Evolutionary conservation across 2,888 invertebrate genomes (phyloP).

Genomic region (Ceraclea dissimilis): DNA sequence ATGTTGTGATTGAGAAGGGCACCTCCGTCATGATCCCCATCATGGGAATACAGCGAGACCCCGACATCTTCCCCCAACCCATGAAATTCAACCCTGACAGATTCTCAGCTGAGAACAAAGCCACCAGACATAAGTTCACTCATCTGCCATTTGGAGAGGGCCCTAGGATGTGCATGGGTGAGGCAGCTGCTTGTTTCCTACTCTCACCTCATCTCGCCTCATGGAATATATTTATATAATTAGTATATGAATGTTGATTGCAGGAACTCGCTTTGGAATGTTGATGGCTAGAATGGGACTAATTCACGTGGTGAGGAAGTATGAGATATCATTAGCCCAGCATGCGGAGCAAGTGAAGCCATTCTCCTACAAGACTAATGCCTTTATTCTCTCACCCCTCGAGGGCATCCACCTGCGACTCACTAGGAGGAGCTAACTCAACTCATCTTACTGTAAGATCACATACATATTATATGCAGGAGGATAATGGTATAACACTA

Average conservation of each 20-base stretch:
- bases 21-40: constrained; percentile 30
- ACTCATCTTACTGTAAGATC: neutral
- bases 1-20: constrained; percentile 23
- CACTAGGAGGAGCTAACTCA: constrained; percentile 9
- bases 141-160: constrained; percentile 27
- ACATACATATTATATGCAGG: no score
- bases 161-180: constrained; percentile 32
- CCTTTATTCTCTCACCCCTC: constrained; percentile 22
- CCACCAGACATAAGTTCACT: constrained; percentile 27
- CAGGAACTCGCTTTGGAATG: constrained; percentile 24
- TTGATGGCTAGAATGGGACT: constrained; percentile 24
- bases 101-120: constrained; percentile 30
- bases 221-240: no score
- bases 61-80: constrained; percentile 34
- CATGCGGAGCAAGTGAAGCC: constrained; percentile 8
- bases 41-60: constrained; percentile 33
- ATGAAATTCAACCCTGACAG: constrained; percentile 32
- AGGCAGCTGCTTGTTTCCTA: no score
- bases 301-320: constrained; percentile 14
- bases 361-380: constrained; percentile 20
- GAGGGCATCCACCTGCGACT: constrained; percentile 23
- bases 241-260: no score
- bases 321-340: constrained; percentile 16
- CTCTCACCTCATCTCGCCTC: neutral
- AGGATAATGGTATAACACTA: no score